Base-by-base conservation (phyloP, 2,888 invertebrate genomes). In the Eupithecia centaureata region DNA sequence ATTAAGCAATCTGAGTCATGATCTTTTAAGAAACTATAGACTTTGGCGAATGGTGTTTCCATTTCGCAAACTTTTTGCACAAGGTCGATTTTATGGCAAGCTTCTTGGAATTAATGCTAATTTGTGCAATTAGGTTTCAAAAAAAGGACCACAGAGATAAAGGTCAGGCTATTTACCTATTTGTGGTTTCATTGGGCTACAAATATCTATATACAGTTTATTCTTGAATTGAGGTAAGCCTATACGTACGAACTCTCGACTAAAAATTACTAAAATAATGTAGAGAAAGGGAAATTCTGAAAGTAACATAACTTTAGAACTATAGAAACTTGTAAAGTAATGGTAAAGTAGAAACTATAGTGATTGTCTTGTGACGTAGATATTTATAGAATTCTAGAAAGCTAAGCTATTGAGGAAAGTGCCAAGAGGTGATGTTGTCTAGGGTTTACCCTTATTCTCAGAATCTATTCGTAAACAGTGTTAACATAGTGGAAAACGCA, bases 41-140 rank as follows among this genome's bases (percentile, higher is more conserved):
- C 47, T 59, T 68, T 58, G 62, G 68, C 68, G 68, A 68, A 68
- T 65, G 65, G 59, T 62, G 62, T 47, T 65, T 54, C 61, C 22
- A 54, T 59, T 69, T 63, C 68, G 68, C 65, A 68, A 68, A 65
- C 27, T n/a, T 68, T 62, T 59, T 38, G 52, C 60, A 15, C 69
- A 69, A 68, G 68, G 65, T 28, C 63, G 58, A 60, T 60, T 69
- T 69, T 69, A 65, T 69, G 69, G 65, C 47, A 28, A 22, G 38
- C 58, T 65, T 69, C 62, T 69, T 65, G 65, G 54, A 65, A 69
- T 25, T 35, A 60, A 51, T 30, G 56, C 15, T 10, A 68, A 5
- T 30, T 63, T 57, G 57, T 57, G 57, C 57, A 57, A 57, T 57
- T 57, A 57, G 38, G 38, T 59, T 27, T 27, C 25, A 58, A 22